Conservation (phyloP, 2,888 invertebrate genomes). For the Acrobasis suavella region DNA sequence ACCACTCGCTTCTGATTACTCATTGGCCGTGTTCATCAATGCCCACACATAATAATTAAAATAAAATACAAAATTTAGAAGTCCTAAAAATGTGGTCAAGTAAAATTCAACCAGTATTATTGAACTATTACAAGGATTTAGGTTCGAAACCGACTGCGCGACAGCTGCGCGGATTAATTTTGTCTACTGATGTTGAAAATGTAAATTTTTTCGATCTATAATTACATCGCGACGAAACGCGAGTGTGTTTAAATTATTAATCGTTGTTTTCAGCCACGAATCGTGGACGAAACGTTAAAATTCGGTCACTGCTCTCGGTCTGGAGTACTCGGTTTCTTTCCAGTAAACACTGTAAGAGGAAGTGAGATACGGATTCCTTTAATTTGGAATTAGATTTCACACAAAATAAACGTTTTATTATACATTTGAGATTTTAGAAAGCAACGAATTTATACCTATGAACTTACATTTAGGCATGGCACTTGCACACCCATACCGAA, state of each 20-base stretch:
- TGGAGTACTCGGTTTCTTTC: neutral
- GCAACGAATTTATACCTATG: no score
- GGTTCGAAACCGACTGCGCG: constrained; percentile 36
- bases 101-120: constrained; percentile 13
- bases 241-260: constrained; percentile 40
- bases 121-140: constrained; percentile 26
- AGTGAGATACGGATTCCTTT: no score
- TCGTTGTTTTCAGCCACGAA: constrained; percentile 27
- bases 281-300: neutral
- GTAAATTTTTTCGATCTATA: constrained; percentile 51
- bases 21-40: no score
- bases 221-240: constrained; percentile 48
- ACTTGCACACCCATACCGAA: no score
- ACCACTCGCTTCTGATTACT: no score
- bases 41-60: neutral
- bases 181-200: constrained; percentile 55
- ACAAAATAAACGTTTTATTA: no score
- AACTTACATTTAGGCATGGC: no score
- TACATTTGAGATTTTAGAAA: no score
- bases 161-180: constrained; percentile 69
- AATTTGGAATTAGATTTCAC: no score
- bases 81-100: constrained; percentile 11
- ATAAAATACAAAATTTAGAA: neutral
- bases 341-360: neutral
- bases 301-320: neutral